Conservation (phyloP, 2,113 vertebrate genomes). For the Thymallus thymallus region DNA sequence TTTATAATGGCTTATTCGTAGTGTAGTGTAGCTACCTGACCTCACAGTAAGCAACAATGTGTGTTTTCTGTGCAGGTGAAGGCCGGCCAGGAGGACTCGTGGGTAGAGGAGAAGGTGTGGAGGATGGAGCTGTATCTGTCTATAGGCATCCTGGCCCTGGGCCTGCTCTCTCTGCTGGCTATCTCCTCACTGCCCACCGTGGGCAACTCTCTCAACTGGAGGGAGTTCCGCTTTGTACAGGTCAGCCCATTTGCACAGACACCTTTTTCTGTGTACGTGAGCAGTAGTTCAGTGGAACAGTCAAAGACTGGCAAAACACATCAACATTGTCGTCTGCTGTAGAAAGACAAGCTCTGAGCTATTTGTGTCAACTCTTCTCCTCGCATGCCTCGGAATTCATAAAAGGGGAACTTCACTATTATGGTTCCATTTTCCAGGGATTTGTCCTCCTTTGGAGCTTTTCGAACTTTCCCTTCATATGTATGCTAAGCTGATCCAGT, state of each 20-base stretch:
- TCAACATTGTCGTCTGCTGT: not conserved
- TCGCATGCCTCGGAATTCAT: not conserved
- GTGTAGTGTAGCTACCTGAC: no score
- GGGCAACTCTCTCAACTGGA: slow-evolving; percentile 89
- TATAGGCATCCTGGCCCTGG: slow-evolving; percentile 89
- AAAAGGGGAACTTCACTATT: not conserved
- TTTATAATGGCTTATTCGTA: not conserved
- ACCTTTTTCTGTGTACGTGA: not conserved
- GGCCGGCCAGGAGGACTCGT: slow-evolving; percentile 72
- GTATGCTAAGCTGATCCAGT: slow-evolving; percentile 28
- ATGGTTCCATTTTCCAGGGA: slow-evolving; percentile 27
- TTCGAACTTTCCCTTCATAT: slow-evolving; percentile 12
- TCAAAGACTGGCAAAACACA: not conserved
- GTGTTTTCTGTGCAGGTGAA: slow-evolving; percentile 70
- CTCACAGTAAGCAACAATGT: not conserved
- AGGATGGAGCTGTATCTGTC: slow-evolving; percentile 94
- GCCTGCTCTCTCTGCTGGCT: slow-evolving; percentile 86
- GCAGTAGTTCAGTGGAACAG: not conserved
- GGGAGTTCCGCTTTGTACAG: slow-evolving; percentile 95
- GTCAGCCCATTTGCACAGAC: slow-evolving; percentile 62
- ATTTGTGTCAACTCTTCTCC: not conserved
- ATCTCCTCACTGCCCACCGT: slow-evolving; percentile 92
- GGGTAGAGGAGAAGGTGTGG: slow-evolving; percentile 91
- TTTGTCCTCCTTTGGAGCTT: slow-evolving; percentile 12
- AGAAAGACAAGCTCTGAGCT: not conserved